phyloP scores from a whole-genome alignment of 2,888 invertebrate genomes.

The Tachina fera region DNA sequence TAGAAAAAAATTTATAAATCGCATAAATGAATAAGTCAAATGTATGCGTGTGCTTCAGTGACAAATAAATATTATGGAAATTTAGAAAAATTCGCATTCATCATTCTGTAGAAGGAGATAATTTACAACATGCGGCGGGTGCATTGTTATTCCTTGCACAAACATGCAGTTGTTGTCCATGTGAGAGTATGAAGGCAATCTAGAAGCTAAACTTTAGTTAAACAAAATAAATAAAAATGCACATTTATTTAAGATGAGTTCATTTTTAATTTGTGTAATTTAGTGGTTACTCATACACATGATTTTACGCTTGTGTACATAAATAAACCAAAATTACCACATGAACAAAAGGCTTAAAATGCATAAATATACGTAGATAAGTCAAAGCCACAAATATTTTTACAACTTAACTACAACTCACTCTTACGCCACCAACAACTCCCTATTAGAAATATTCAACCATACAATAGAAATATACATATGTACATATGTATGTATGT shows the following conservation, averaged over 20 bases:
- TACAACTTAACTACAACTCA: constrained; percentile 44
- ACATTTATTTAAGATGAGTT: constrained; percentile 63
- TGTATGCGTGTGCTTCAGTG: not conserved
- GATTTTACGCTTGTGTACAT: constrained; percentile 30
- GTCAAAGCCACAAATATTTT: constrained; percentile 61
- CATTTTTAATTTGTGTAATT: constrained; percentile 52
- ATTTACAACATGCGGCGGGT: constrained; percentile 10
- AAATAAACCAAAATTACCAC: constrained; percentile 52
- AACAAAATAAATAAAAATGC: constrained; percentile 46
- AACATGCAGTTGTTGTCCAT: not conserved
- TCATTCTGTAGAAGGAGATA: constrained; percentile 33
- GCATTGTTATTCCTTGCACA: not conserved
- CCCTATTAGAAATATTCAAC: constrained; percentile 31
- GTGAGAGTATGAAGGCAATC: constrained; percentile 17
- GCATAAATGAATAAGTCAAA: not conserved
- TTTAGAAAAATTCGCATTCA: not conserved
- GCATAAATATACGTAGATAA: constrained; percentile 32
- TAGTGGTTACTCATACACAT: constrained; percentile 60
- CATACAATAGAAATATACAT: constrained; percentile 24
- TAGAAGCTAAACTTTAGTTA: constrained; percentile 50
- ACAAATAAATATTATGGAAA: constrained; percentile 31
- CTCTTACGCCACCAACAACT: constrained; percentile 10
- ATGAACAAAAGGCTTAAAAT: constrained; percentile 66
- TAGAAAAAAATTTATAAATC: constrained; percentile 1
- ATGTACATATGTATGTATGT: not conserved